These are phyloP conservation scores for Leiothrix lutea DNA, from an alignment of 2,113 vertebrate genomes.

Conservation along the genomic window DNA sequence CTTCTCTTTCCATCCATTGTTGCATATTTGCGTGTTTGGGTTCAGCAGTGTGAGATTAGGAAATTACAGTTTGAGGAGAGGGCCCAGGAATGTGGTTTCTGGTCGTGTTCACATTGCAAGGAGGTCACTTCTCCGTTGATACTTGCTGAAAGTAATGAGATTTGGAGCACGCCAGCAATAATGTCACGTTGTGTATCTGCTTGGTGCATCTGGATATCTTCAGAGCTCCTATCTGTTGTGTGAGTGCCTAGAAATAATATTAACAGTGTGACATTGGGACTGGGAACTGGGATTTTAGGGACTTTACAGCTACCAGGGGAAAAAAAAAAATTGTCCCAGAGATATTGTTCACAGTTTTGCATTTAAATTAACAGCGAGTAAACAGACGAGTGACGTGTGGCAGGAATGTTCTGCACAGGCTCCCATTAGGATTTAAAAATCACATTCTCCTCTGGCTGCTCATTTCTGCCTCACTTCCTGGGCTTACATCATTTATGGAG, in stretches of 20 bases:
- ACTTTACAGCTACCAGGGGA: neutral
- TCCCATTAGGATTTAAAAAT: neutral
- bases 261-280: neutral
- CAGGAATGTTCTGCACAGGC: neutral
- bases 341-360: slow-evolving; percentile 19
- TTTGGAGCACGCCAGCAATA: neutral
- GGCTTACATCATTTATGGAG: neutral
- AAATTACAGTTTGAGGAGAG: neutral
- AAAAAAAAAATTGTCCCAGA: neutral
- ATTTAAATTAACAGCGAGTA: neutral
- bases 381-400: neutral
- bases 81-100: slow-evolving; percentile 11
- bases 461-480: neutral
- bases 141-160: neutral
- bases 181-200: neutral
- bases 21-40: slow-evolving; percentile 43
- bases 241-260: neutral
- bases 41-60: slow-evolving; percentile 24
- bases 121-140: slow-evolving; percentile 30
- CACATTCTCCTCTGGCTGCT: neutral
- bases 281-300: neutral
- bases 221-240: neutral
- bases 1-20: slow-evolving; percentile 62
- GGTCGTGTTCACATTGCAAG: neutral
- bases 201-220: neutral